Evolutionary conservation across 2,113 vertebrate genomes (phyloP).

Genomic region (Brachypodius melanocephalos): DNA sequence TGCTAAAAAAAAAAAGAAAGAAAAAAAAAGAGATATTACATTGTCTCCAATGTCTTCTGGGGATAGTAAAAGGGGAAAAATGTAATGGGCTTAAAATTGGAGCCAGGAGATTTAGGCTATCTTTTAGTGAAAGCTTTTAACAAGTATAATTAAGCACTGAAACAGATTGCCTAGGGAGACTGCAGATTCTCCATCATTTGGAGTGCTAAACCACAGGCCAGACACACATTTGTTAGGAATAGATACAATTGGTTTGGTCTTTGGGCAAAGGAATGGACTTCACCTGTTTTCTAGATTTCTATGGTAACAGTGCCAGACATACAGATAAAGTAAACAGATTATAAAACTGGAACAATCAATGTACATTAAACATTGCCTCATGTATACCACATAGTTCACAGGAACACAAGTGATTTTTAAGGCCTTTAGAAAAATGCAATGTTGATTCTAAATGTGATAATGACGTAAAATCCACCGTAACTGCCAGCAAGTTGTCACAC

Average conservation of each 20-base stretch:
- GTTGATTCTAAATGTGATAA: not conserved
- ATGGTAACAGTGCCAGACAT: not conserved
- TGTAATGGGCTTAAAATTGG: not conserved
- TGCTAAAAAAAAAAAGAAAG: not conserved
- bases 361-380: not conserved
- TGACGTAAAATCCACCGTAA: not conserved
- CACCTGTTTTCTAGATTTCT: not conserved
- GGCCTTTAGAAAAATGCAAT: not conserved
- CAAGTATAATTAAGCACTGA: not conserved
- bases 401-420: not conserved
- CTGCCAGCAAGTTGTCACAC: not conserved
- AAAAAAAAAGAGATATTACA: not conserved
- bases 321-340: not conserved
- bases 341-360: not conserved
- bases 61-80: not conserved
- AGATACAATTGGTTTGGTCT: not conserved
- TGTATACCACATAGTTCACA: not conserved
- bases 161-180: not conserved
- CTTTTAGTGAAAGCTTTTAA: conserved; percentile 6
- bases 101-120: not conserved
- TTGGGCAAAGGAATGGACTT: not conserved
- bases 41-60: not conserved
- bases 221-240: not conserved
- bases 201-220: not conserved
- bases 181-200: not conserved